These are phyloP conservation scores for Diprion similis DNA, from an alignment of 1,140 invertebrate species.

Conservation along the genomic window DNA sequence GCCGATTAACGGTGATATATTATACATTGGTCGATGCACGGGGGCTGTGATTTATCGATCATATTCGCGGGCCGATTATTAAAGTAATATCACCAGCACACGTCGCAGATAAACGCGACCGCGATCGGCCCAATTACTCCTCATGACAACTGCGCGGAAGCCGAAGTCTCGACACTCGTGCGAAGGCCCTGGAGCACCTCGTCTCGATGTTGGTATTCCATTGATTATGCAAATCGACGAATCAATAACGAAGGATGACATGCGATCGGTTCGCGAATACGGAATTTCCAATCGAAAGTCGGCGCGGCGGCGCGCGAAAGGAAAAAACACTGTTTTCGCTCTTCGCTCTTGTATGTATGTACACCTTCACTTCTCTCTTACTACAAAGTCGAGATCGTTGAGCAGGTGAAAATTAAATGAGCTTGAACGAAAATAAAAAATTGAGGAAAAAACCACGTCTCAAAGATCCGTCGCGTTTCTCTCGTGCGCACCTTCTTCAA, in stretches of 20 bases:
- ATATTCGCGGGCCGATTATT: constrained; percentile 1
- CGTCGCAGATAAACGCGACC: neutral
- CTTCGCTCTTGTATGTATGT: too few species aligned
- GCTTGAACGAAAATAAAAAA: neutral
- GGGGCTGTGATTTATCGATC: neutral
- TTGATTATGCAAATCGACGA: neutral
- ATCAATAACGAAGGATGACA: neutral
- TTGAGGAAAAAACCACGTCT: neutral
- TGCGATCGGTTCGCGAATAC: too few species aligned
- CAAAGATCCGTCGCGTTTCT: too few species aligned
- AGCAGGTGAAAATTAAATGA: neutral
- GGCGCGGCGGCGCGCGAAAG: too few species aligned
- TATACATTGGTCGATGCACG: neutral
- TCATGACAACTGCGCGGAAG: neutral
- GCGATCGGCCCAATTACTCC: neutral
- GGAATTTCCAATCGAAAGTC: too few species aligned
- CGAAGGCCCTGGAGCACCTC: neutral
- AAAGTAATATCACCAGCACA: neutral
- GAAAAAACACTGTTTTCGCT: neutral
- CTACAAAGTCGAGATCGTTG: neutral
- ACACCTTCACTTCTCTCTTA: neutral
- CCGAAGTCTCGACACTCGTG: neutral
- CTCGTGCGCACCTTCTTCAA: too few species aligned
- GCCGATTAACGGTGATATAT: constrained; percentile 5
- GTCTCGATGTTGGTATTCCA: neutral